phyloP scores from a whole-genome alignment of 2,113 vertebrate genomes.

The Mystacornis crossleyi region DNA sequence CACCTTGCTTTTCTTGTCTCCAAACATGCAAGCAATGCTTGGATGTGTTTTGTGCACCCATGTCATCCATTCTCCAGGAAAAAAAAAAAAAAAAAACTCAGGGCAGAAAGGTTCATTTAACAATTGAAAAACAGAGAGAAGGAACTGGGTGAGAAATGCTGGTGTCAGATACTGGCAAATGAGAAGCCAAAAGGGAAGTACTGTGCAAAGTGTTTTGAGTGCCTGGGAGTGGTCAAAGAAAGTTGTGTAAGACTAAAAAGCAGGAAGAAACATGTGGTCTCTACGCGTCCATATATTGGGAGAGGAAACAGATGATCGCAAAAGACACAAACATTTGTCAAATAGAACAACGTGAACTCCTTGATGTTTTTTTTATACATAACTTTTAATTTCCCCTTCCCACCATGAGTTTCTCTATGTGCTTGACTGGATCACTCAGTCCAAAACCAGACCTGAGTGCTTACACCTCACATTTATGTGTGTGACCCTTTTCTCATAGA shows the following conservation, averaged over 20 bases:
- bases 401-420: not conserved
- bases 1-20: conserved; percentile 64
- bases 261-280: not conserved
- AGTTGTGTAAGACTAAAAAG: conserved; percentile 37
- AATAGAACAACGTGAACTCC: not conserved
- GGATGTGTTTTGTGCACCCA: not conserved
- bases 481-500: not conserved
- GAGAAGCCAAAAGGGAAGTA: conserved; percentile 1
- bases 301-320: conserved; percentile 12
- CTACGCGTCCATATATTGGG: not conserved
- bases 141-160: not conserved
- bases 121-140: not conserved
- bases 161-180: not conserved
- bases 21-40: conserved; percentile 36
- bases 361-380: not conserved
- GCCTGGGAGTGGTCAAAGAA: not conserved
- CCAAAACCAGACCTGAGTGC: not conserved
- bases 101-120: not conserved
- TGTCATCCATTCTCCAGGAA: not conserved
- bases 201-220: not conserved
- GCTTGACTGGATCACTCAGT: not conserved
- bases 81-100: not conserved
- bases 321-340: not conserved
- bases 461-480: not conserved
- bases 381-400: not conserved